Conservation (phyloP, 2,888 invertebrate species). For the Empis stercorea region DNA sequence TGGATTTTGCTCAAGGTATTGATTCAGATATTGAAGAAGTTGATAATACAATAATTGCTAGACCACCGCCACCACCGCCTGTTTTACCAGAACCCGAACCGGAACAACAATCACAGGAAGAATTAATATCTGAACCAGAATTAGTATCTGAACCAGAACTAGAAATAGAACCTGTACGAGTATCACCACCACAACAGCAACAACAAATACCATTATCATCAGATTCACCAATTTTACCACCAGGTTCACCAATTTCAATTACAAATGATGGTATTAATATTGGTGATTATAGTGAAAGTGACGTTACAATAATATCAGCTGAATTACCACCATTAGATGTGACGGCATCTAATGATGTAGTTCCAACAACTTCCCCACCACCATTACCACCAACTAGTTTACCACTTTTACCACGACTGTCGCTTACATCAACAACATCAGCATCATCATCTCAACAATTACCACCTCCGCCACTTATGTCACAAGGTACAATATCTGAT, state of each 20-base stretch:
- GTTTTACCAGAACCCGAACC: constrained; percentile 21
- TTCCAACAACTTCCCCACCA: constrained; percentile 21
- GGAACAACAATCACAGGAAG: background rate
- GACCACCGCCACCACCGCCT: constrained; percentile 21
- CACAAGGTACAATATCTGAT: background rate
- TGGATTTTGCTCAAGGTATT: constrained; percentile 84
- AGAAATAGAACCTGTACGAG: too few relatives aligned
- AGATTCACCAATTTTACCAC: constrained; percentile 20
- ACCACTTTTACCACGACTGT: background rate
- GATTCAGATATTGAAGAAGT: constrained; percentile 83
- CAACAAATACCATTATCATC: too few relatives aligned
- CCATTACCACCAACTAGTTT: constrained; percentile 24
- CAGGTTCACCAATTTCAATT: constrained; percentile 9
- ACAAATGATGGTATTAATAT: background rate
- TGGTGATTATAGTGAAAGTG: background rate
- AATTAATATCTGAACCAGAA: too few relatives aligned
- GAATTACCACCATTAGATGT: background rate
- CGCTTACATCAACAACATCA: constrained; percentile 21
- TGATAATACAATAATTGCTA: constrained; percentile 50
- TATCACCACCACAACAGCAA: background rate
- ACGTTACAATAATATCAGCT: background rate
- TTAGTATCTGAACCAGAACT: too few relatives aligned
- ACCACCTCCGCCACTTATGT: background rate
- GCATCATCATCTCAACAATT: constrained; percentile 46
- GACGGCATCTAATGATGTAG: constrained; percentile 16